These are phyloP conservation scores for Eptesicus fuscus DNA, from an alignment of 2,113 vertebrate genomes.

Conservation along the genomic window DNA sequence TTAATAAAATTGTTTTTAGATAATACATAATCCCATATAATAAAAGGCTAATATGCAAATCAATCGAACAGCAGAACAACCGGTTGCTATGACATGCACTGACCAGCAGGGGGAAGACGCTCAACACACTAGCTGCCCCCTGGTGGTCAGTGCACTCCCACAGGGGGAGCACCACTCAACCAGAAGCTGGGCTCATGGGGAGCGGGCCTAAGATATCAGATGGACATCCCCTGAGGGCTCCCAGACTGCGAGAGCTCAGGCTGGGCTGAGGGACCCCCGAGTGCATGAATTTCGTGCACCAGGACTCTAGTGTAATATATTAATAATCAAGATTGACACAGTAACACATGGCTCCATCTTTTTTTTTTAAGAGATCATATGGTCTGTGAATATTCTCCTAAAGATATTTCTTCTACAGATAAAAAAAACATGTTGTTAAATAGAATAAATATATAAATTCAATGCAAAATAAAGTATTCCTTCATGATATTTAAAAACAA, in stretches of 20 bases:
- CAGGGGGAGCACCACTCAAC: no score
- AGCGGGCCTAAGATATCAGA: no score
- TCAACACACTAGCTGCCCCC: no score
- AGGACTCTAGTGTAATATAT: not conserved
- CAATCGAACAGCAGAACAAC: not conserved
- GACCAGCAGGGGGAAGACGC: no score
- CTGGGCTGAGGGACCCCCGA: no score
- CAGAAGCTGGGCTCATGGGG: no score
- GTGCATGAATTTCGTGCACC: no score
- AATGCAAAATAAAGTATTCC: not conserved
- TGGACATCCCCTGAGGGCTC: no score
- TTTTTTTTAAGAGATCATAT: slow-evolving; percentile 28
- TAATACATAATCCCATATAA: not conserved
- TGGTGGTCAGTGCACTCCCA: no score
- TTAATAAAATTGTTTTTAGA: not conserved
- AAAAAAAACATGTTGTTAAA: not conserved
- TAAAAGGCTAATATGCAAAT: no score
- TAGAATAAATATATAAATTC: slow-evolving; percentile 19
- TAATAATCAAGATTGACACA: not conserved
- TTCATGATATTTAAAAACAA: not conserved
- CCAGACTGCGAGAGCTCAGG: no score
- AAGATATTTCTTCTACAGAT: not conserved
- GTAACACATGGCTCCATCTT: not conserved
- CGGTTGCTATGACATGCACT: no score
- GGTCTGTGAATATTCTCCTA: not conserved